Percentiles rank a stretch among this genome's conserved stretches.
Conservation (phyloP, 2,113 vertebrate genomes). For the Nasalis larvatus region DNA sequence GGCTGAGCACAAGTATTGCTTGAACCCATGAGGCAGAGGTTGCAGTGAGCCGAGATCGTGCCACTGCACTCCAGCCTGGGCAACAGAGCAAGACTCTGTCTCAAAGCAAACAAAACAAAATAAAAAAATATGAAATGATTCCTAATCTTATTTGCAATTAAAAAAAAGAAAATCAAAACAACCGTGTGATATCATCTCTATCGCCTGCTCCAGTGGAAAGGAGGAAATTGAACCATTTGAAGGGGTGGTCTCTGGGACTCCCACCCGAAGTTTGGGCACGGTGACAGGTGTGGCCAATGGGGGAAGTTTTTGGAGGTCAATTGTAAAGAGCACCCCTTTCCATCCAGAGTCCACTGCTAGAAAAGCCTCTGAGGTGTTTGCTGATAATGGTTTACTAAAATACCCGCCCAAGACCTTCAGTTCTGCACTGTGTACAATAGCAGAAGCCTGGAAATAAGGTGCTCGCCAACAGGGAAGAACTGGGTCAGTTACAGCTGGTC, state of each 20-base stretch:
- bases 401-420: accelerated
- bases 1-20: too few species aligned
- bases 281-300: not conserved
- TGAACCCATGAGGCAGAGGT: too few species aligned
- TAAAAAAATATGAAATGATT: not conserved
- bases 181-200: accelerated
- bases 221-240: not conserved
- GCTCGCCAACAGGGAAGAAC: not conserved
- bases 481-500: accelerated
- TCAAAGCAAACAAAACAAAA: too few species aligned
- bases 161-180: not conserved
- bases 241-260: not conserved
- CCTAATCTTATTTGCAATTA: not conserved
- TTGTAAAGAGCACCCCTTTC: accelerated
- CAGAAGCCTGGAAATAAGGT: accelerated
- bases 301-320: not conserved
- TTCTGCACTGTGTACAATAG: accelerated
- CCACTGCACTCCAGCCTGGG: too few species aligned
- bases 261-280: accelerated
- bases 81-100: too few species aligned
- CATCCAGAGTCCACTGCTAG: not conserved
- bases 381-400: not conserved
- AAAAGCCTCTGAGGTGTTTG: accelerated
- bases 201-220: too few species aligned
- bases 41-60: too few species aligned